Evolutionary conservation across 2,113 vertebrate genomes (phyloP).

Genomic region (Ailurus styani): DNA sequence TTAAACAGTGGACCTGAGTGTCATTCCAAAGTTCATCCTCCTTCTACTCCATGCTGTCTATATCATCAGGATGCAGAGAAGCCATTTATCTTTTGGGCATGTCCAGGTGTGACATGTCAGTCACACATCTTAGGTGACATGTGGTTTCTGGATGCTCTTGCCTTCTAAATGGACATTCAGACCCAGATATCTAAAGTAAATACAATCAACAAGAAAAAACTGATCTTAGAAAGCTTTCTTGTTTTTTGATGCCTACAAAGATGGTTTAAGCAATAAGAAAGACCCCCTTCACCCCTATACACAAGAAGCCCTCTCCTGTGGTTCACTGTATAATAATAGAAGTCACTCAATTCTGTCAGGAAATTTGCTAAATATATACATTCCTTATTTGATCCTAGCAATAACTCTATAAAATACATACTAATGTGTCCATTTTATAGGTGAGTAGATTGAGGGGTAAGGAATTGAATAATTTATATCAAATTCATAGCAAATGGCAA

Average conservation of each 20-base stretch:
- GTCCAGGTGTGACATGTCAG: neutral
- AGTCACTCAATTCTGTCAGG: neutral
- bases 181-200: neutral
- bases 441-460: neutral
- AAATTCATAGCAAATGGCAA: neutral
- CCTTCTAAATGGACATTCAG: neutral
- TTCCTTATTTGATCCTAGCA: neutral
- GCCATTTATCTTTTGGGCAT: neutral
- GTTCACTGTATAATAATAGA: neutral
- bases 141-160: neutral
- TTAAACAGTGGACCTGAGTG: neutral
- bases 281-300: neutral
- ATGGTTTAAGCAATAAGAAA: neutral
- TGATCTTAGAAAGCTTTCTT: neutral
- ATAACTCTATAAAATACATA: neutral
- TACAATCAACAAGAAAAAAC: neutral
- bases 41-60: neutral
- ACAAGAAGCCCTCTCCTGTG: neutral
- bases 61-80: neutral
- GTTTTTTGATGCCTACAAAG: neutral
- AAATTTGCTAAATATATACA: neutral
- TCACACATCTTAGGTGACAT: neutral
- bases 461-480: neutral
- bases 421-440: neutral
- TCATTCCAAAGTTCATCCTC: neutral